Percentiles rank a stretch among this genome's conserved stretches.
Conservation (phyloP, 2,797 vertebrate genomes). For the Lagocephalus sceleratus region DNA sequence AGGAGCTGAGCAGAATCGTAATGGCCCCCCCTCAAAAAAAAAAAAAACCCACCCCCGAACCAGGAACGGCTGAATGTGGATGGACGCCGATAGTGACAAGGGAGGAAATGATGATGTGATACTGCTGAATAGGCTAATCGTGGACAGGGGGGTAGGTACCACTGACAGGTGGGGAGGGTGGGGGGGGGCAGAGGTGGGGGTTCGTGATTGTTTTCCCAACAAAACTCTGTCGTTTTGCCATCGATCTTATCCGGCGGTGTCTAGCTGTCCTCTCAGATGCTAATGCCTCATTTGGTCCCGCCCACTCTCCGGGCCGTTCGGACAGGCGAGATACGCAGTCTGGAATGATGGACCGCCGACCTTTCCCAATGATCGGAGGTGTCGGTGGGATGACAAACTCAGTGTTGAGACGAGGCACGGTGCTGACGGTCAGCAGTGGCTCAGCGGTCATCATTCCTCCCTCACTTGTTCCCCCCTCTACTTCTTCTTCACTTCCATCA, state of each 20-base stretch:
- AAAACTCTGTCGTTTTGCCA: too few relatives aligned
- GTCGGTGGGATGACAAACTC: slow-evolving; percentile 74
- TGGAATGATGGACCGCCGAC: slow-evolving; percentile 72
- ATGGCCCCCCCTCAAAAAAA: slow-evolving; percentile 43
- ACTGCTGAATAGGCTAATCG: too few relatives aligned
- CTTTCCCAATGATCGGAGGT: slow-evolving; percentile 66
- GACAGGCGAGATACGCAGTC: slow-evolving; percentile 36
- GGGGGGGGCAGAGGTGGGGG: too few relatives aligned
- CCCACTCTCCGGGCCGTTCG: slow-evolving; percentile 15
- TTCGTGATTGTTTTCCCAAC: too few relatives aligned
- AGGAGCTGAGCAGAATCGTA: slow-evolving; percentile 72
- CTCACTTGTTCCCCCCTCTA: too few relatives aligned
- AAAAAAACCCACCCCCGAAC: too few relatives aligned
- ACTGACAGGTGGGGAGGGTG: too few relatives aligned
- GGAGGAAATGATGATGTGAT: too few relatives aligned
- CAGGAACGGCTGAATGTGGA: too few relatives aligned
- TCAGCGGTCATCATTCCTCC: slow-evolving; percentile 11
- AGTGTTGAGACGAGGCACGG: slow-evolving; percentile 56
- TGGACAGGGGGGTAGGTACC: too few relatives aligned
- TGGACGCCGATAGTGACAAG: too few relatives aligned
- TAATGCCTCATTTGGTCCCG: slow-evolving; percentile 33
- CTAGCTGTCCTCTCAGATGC: slow-evolving; percentile 41
- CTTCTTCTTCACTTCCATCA: background rate
- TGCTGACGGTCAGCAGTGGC: slow-evolving; percentile 62
- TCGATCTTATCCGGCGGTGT: slow-evolving; percentile 41